Conservation (phyloP, 2,113 vertebrate species). For the Heptranchias perlo region DNA sequence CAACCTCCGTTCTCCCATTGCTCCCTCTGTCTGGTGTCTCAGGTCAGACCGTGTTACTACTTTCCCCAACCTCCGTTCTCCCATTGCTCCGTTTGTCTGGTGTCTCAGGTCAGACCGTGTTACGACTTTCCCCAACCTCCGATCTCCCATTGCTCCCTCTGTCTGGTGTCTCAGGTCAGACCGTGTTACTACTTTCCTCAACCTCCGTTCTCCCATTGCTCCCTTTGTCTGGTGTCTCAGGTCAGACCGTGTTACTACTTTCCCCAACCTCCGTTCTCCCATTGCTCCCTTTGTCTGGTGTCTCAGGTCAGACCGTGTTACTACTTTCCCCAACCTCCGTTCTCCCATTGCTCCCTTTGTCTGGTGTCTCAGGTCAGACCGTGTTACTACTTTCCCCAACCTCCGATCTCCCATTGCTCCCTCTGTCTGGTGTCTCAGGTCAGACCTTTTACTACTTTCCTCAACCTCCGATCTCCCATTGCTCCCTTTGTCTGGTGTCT, state of each 20-base stretch:
- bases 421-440: neutral
- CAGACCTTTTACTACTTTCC: neutral
- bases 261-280: conserved; percentile 14
- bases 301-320: no score
- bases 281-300: neutral
- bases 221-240: neutral
- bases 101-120: neutral
- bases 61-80: neutral
- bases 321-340: neutral
- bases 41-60: neutral
- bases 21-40: neutral
- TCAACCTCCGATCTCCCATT: conserved; percentile 9
- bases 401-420: neutral
- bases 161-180: neutral
- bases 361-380: neutral
- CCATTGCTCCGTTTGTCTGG: neutral
- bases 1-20: conserved; percentile 4
- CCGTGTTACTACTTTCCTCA: neutral
- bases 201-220: neutral
- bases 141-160: neutral
- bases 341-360: neutral
- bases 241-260: neutral
- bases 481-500: neutral
- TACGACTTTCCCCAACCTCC: neutral
- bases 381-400: neutral